phyloP scores from a whole-genome alignment of 2,888 invertebrate species.

The Troilus luridus region DNA sequence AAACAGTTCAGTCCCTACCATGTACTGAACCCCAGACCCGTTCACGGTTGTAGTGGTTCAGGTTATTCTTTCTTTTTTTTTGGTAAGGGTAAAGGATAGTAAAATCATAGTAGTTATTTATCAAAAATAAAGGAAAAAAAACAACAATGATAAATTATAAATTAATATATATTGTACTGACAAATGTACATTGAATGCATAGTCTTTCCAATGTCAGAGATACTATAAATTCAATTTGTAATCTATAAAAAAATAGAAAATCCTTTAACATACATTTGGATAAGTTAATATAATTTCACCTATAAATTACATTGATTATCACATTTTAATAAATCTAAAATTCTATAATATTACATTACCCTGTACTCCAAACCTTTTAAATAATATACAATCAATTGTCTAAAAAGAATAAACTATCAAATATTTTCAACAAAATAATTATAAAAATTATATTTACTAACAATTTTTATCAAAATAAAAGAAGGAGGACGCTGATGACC shows the following conservation, averaged over 20 bases:
- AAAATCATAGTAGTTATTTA: background rate
- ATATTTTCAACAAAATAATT: background rate
- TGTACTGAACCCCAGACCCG: no score
- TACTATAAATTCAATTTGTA: background rate
- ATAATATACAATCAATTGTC: background rate
- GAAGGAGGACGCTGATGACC: no score
- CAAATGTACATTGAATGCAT: background rate
- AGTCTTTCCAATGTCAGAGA: background rate
- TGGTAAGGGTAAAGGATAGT: no score
- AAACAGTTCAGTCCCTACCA: no score
- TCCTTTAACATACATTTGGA: background rate
- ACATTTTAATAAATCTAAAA: constrained; percentile 10
- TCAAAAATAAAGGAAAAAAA: background rate
- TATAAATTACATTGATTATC: background rate
- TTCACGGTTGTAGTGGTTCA: no score
- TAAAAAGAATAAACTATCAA: background rate
- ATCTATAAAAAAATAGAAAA: constrained; percentile 29
- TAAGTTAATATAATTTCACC: background rate
- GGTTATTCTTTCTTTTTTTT: no score
- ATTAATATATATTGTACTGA: background rate
- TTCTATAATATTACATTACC: background rate
- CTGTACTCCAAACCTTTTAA: background rate
- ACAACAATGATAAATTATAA: background rate
- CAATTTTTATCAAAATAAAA: background rate
- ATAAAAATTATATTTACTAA: background rate